A percentile compares a stretch with the other conserved stretches of the same genome.
These are phyloP conservation scores for Pygocentrus nattereri DNA, from an alignment of 2,797 vertebrate genomes.

Conservation along the genomic window DNA sequence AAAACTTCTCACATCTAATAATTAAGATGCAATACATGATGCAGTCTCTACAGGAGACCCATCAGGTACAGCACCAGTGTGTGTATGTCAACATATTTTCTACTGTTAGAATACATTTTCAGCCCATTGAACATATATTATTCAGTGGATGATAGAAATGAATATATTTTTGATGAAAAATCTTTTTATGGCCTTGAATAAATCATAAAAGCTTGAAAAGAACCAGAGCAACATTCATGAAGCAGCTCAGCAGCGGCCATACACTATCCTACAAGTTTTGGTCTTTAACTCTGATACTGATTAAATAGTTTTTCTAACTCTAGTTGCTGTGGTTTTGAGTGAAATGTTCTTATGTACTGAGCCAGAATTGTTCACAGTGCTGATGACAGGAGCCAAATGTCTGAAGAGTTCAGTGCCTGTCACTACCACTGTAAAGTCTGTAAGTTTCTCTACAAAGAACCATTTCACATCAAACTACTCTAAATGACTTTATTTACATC, in stretches of 20 bases:
- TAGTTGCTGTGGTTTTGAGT: too few species aligned
- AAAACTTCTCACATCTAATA: not conserved
- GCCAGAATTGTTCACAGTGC: too few species aligned
- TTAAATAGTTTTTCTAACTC: too few species aligned
- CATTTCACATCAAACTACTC: too few species aligned
- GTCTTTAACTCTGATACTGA: too few species aligned
- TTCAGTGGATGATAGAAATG: constrained; percentile 58
- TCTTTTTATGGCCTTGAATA: constrained; percentile 63
- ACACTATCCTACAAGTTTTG: not conserved
- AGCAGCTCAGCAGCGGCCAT: constrained; percentile 18
- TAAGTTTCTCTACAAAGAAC: too few species aligned
- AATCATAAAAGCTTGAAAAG: constrained; percentile 65
- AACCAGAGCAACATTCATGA: constrained; percentile 50
- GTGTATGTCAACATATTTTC: constrained; percentile 30
- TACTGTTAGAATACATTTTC: constrained; percentile 11
- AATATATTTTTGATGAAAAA: constrained; percentile 72
- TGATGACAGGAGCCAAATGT: too few species aligned
- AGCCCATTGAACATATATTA: constrained; percentile 62
- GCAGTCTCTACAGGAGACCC: not conserved
- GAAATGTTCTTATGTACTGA: too few species aligned
- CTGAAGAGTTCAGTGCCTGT: too few species aligned
- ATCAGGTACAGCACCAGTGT: constrained; percentile 13
- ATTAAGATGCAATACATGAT: not conserved
- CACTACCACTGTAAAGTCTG: too few species aligned
- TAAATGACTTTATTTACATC: too few species aligned